These are phyloP conservation scores for Equus przewalskii DNA, from an alignment of 2,113 vertebrate genomes.

Conservation along the genomic window DNA sequence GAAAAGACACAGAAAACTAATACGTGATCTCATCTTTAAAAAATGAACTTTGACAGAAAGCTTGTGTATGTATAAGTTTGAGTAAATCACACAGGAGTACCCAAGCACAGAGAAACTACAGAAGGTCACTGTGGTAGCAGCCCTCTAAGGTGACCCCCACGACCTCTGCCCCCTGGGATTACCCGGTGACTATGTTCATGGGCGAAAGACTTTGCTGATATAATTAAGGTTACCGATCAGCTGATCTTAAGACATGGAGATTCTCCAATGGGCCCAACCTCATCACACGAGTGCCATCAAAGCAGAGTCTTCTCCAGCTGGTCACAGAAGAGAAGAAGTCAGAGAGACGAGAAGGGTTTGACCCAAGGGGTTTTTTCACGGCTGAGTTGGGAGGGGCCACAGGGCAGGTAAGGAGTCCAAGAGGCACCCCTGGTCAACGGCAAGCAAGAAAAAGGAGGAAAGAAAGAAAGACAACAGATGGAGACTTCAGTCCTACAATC, in stretches of 20 bases:
- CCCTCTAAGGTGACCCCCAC: background rate
- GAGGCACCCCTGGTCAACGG: background rate
- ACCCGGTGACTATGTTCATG: background rate
- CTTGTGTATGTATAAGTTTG: rapidly evolving
- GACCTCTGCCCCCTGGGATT: background rate
- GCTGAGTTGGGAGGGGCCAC: background rate
- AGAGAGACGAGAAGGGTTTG: background rate
- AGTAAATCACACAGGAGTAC: background rate
- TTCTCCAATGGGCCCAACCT: background rate
- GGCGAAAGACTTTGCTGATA: background rate
- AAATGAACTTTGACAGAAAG: background rate
- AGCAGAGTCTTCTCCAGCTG: background rate
- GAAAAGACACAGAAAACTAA: background rate
- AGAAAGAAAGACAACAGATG: background rate
- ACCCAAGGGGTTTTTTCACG: too few species aligned
- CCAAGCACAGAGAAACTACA: background rate
- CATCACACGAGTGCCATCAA: background rate
- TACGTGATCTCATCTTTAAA: background rate
- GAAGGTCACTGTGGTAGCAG: background rate
- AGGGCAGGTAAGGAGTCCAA: background rate
- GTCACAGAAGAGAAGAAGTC: background rate
- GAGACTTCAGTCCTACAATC: background rate
- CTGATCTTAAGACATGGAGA: background rate
- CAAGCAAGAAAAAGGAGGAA: background rate
- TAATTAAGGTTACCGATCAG: background rate